Evolutionary conservation across 2,797 vertebrate genomes (phyloP), one percentile per base, ranked within the genome.

Genomic region (Neoniphon sammara): DNA sequence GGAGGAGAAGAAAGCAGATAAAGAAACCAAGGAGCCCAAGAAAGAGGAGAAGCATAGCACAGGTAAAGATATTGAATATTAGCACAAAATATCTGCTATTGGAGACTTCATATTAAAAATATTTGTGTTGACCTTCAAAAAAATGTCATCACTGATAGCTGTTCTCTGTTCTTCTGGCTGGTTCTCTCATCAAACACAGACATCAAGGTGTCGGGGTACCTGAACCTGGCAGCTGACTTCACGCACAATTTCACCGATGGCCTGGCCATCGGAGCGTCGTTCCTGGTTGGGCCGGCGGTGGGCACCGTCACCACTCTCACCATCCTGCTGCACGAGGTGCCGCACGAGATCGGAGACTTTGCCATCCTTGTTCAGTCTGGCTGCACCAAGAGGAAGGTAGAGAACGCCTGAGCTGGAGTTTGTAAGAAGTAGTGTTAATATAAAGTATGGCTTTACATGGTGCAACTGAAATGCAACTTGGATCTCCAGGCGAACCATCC

Each of bases 221-320:
- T 97, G 71, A 97, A 98, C 88, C 90, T 98, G 88, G 97, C 96
- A 0, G 97, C 96, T 0, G 97, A 98, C 89, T 94, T 97, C 84
- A 96, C 96, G 0, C 97, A 98, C 75, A 97, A 98, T 63, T 97
- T 98, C 82, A 98, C 96, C 0, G 96, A 97, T 7, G 97, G 97
- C 10, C 83, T 98, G 85, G 96, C 96, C 0, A 96, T 97, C 62
- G 96, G 97, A 0, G 97, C 96, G 1, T 97, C 97, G 0, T 98
- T 97, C 88, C 91, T 96, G 85, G 96, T 95, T 0, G 73, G 95
- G 46, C 91, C 90, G 21, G 89, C 93, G 0, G 93, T 97, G 1
- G 97, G 97, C 2, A 72, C 93, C 3, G 83, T 97, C 75, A 98
- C 97, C 86, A 97, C 97, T 3, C 61, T 97, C 84, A 97, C 96